Base-by-base conservation (phyloP, 2,797 vertebrate genomes). In the Scyliorhinus canicula region DNA sequence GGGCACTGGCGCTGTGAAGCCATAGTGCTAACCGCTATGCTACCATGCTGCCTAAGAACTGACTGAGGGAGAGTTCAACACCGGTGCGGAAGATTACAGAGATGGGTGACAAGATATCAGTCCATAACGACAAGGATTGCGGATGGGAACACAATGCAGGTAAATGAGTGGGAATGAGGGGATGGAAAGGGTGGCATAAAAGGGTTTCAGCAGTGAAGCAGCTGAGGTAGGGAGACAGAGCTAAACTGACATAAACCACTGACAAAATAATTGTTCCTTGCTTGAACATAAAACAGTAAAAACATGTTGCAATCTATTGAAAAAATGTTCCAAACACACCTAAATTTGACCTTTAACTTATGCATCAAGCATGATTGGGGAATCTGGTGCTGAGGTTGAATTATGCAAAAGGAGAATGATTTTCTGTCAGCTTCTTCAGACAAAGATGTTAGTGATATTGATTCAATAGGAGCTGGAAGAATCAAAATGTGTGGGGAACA, bases 381-480 rank as follows among this genome's bases (percentile, higher is more conserved):
- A 44, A 44, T 44, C n/a, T 91, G n/a, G 26, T 91, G 40, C n/a
- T 91, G 60, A 63, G 88, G 60, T 40, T 91, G 88, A 91, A 65
- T 91, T 44, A 91, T 91, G 60, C 88, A 91, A 19, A 91, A 91
- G 88, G 21, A 91, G 60, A 91, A 91, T 91, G 88, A 91, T 91
- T 91, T 91, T 65, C 88, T 91, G 88, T 91, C 88, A 65, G 60
- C 26, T 91, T 44, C 57, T 65, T 91, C 88, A 91, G 88, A 65
- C 21, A 40, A 63, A 65, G 88, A 91, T 65, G 88, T 91, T 91
- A 11, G 57, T 65, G 88, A 16, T 91, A 91, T 91, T 91, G 88
- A 91, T 91, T 65, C 57, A 91, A 65, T 44, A 12, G n/a, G n/a
- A 91, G 60, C 57, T 44, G 44, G n/a, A 91, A 91, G 88, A 91